Evolutionary conservation across 2,888 invertebrate genomes (phyloP), one percentile per base, ranked within the genome.

Genomic region (Heliconius sara): DNA sequence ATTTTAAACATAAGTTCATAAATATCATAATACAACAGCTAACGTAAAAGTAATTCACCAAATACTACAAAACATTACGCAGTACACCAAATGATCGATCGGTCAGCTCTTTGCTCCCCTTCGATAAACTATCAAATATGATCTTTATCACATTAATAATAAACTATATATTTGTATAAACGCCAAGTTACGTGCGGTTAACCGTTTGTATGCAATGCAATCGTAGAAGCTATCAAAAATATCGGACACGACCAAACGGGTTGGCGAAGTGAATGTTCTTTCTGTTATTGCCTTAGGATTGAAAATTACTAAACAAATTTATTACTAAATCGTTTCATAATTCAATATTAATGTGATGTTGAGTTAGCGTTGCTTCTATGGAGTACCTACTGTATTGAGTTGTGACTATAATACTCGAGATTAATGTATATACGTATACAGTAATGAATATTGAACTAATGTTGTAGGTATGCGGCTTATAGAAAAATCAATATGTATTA

Each of bases 131-230:
- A n/a, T 27, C 30, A 57, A 74, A 43, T 43, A 68, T 47, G 16
- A 74, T 27, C 74, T 60, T 30, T 78, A 78, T 30, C 43, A 3
- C 16, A 12, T 39, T 70, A 43, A 9, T 0, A 4, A 75, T 79
- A 79, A n/a, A 10, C 19, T 16, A 30, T 30, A 79, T 60, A 39
- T 12, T 63, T 10, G 10, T n/a, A 30, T 16, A 73, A 63, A 16
- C 7, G 4, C 47, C 13, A 34, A 39, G 13, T 47, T 70, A 47
- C 76, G 80, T 76, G 78, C 71, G 80, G 76, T 76, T 76, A 78
- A 76, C 79, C 19, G 67, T 72, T 76, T 57, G 73, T 70, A 57
- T 80, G 80, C 79, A 80, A 43, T 78, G 80, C 79, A 80, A 80
- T 80, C 80, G 47, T 73, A 73, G 73, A 67, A 63, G 66, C 79